phyloP scores from a whole-genome alignment of 2,113 vertebrate genomes.

The Engystomops pustulosus region DNA sequence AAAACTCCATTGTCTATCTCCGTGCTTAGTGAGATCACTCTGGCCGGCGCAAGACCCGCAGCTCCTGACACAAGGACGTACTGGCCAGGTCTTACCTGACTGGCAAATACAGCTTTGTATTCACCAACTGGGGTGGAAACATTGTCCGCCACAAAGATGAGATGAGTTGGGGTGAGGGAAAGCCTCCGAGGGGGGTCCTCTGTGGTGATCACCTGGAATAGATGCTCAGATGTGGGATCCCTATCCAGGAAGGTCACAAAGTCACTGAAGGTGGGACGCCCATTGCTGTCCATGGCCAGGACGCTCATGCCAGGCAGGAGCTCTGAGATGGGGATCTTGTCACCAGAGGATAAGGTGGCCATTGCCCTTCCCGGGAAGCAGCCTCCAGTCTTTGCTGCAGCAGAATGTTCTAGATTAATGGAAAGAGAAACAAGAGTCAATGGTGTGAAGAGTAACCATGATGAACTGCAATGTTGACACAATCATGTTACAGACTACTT shows the following conservation, averaged over 20 bases:
- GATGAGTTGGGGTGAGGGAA: conserved; percentile 87
- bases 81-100: conserved; percentile 83
- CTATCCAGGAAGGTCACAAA: conserved; percentile 92
- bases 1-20: conserved; percentile 79
- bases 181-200: conserved; percentile 77
- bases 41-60: conserved; percentile 67
- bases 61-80: conserved; percentile 78
- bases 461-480: too few species aligned
- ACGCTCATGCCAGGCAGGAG: conserved; percentile 86
- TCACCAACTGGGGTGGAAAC: conserved; percentile 66
- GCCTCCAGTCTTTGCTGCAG: conserved; percentile 95
- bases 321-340: conserved; percentile 76
- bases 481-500: too few species aligned
- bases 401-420: conserved; percentile 86
- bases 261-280: conserved; percentile 85
- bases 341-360: conserved; percentile 80
- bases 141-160: conserved; percentile 84
- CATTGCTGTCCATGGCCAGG: conserved; percentile 82
- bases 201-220: conserved; percentile 86
- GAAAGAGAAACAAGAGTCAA: background rate
- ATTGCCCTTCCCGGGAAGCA: conserved; percentile 88
- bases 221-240: conserved; percentile 72
- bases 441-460: too few species aligned
- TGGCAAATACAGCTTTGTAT: conserved; percentile 85
- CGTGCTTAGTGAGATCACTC: conserved; percentile 76